A percentile compares a stretch with the other conserved stretches of the same genome.
phyloP scores from a whole-genome alignment of 2,797 vertebrate species.

The Onychomys arenicola region DNA sequence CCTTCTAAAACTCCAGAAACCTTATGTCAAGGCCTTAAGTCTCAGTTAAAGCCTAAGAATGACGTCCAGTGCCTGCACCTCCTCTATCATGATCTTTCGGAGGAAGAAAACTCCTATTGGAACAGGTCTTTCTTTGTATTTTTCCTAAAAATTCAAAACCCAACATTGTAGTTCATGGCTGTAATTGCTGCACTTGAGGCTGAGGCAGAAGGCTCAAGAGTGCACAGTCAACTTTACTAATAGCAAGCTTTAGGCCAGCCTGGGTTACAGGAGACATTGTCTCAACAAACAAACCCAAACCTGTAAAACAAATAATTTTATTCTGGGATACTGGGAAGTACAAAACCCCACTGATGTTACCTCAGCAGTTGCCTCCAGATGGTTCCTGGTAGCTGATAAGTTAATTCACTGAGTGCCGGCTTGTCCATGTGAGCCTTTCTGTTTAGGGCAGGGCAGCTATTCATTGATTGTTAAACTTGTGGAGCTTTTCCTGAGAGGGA shows the following conservation, averaged over 20 bases:
- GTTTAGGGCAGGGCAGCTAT: neutral
- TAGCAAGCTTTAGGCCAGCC: neutral
- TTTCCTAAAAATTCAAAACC: neutral
- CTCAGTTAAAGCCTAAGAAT: neutral
- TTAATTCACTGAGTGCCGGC: neutral
- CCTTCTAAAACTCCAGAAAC: neutral
- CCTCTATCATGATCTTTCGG: neutral
- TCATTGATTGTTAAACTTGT: neutral
- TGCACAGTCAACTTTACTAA: neutral
- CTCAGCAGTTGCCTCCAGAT: neutral
- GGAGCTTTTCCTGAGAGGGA: neutral
- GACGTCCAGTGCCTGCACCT: neutral
- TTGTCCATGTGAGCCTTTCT: neutral
- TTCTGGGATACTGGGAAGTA: neutral
- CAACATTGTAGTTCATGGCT: neutral
- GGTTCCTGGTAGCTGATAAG: neutral
- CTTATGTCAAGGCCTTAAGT: neutral
- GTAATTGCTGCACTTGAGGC: neutral
- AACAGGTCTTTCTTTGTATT: neutral
- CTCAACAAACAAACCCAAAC: neutral
- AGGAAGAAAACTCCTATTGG: neutral
- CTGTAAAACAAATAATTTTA: neutral
- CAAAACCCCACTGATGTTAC: neutral
- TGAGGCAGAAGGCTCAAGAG: neutral
- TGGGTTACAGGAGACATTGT: neutral